These are phyloP conservation scores for Galerucella pusilla DNA, from an alignment of 2,888 invertebrate genomes.

Conservation along the genomic window DNA sequence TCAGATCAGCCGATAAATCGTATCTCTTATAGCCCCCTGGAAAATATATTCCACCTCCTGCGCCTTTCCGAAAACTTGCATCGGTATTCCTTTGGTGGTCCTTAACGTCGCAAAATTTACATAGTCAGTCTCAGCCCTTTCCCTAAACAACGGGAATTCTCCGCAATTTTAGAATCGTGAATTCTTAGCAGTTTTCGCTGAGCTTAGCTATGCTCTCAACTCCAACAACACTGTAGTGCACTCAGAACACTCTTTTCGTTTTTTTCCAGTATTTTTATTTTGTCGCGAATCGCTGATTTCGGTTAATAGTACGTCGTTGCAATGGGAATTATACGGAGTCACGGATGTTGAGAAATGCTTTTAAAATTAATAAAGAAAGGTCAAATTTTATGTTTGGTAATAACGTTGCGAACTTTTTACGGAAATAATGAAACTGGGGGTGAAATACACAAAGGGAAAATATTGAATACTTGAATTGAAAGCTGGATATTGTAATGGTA, in stretches of 20 bases:
- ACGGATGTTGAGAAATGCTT: background rate
- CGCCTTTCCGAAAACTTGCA: constrained; percentile 30
- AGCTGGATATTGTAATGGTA: no score
- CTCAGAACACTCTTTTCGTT: constrained; percentile 43
- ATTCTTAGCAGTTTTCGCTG: constrained; percentile 49
- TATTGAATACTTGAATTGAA: no score
- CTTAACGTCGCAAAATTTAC: constrained; percentile 44
- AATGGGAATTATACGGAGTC: constrained; percentile 10
- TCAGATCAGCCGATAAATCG: constrained; percentile 38
- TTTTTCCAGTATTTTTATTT: constrained; percentile 37
- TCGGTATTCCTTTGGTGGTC: constrained; percentile 42
- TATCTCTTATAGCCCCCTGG: constrained; percentile 10
- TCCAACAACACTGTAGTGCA: constrained; percentile 49
- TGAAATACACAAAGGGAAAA: no score
- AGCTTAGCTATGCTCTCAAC: constrained; percentile 45
- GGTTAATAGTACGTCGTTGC: constrained; percentile 32
- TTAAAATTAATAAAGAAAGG: background rate
- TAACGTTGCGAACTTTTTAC: background rate
- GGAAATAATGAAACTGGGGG: background rate
- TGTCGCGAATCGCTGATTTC: constrained; percentile 37
- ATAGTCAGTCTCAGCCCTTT: constrained; percentile 47
- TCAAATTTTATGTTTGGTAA: background rate
- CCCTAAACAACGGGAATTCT: constrained; percentile 42
- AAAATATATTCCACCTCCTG: constrained; percentile 41
- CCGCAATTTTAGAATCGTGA: constrained; percentile 46